These are phyloP conservation scores for Otolemur crassicaudatus DNA, from an alignment of 2,797 vertebrate species.

Conservation along the genomic window DNA sequence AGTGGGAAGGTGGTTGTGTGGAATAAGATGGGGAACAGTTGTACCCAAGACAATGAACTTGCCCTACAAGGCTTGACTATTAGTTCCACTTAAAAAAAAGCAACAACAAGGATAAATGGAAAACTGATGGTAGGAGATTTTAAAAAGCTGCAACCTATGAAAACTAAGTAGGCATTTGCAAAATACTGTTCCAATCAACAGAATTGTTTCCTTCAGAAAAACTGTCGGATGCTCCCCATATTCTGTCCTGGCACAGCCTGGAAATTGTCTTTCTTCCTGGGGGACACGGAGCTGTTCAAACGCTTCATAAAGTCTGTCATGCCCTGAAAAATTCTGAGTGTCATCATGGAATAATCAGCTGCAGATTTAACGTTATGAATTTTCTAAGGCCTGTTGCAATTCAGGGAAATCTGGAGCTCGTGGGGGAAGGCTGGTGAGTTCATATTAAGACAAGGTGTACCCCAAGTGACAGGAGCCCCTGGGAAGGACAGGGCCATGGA, in stretches of 20 bases:
- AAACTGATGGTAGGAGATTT: conserved; percentile 76
- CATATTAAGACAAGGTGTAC: not conserved
- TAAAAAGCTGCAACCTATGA: conserved; percentile 76
- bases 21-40: conserved; percentile 57
- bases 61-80: conserved; percentile 69
- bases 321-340: conserved; percentile 62
- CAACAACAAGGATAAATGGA: conserved; percentile 76
- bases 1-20: conserved; percentile 63
- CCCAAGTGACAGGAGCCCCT: accelerated
- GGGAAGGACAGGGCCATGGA: accelerated
- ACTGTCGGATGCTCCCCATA: not conserved
- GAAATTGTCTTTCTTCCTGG: conserved; percentile 65
- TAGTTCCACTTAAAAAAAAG: conserved; percentile 75
- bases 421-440: not conserved
- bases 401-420: not conserved
- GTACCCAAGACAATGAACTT: conserved; percentile 70
- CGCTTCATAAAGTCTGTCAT: conserved; percentile 48
- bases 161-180: conserved; percentile 71
- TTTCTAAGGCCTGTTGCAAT: conserved; percentile 29
- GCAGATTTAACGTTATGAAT: conserved; percentile 51
- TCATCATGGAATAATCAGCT: conserved; percentile 61
- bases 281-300: conserved; percentile 50
- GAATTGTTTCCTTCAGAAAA: conserved; percentile 73
- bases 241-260: conserved; percentile 36
- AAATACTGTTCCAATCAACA: conserved; percentile 76